phyloP scores from a whole-genome alignment of 2,888 invertebrate genomes.

The Dynastes maya region DNA sequence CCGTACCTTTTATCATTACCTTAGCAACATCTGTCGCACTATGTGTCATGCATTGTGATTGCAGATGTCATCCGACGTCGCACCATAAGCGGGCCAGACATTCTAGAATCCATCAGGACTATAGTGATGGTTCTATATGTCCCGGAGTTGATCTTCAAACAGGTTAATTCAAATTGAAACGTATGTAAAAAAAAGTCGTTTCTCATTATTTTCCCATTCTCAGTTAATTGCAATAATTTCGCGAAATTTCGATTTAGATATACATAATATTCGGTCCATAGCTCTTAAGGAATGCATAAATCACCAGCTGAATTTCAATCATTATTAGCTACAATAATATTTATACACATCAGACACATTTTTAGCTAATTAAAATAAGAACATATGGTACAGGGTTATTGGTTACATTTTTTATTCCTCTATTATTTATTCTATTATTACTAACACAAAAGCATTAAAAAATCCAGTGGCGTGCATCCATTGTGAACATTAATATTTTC shows the following conservation, averaged over 20 bases:
- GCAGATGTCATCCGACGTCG: conserved; percentile 80
- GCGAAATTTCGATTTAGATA: conserved; percentile 5
- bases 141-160: conserved; percentile 79
- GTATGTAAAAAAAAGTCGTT: conserved; percentile 53
- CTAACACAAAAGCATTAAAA: no score
- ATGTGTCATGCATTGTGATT: conserved; percentile 91
- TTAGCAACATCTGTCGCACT: conserved; percentile 88
- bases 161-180: conserved; percentile 34
- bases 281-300: conserved; percentile 12
- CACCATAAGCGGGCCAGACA: conserved; percentile 78
- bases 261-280: conserved; percentile 22
- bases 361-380: not conserved
- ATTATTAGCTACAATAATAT: conserved; percentile 35
- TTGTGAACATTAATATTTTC: no score
- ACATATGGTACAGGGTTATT: not conserved
- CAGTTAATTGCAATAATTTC: not conserved
- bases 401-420: no score
- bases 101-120: conserved; percentile 76
- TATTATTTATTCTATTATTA: no score
- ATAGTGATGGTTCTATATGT: conserved; percentile 82
- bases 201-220: not conserved
- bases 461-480: no score
- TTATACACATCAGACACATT: conserved; percentile 36
- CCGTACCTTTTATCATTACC: conserved; percentile 87
- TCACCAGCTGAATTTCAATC: conserved; percentile 31